phyloP scores from a whole-genome alignment of 2,888 invertebrate species.

The Stegana nigrithorax region DNA sequence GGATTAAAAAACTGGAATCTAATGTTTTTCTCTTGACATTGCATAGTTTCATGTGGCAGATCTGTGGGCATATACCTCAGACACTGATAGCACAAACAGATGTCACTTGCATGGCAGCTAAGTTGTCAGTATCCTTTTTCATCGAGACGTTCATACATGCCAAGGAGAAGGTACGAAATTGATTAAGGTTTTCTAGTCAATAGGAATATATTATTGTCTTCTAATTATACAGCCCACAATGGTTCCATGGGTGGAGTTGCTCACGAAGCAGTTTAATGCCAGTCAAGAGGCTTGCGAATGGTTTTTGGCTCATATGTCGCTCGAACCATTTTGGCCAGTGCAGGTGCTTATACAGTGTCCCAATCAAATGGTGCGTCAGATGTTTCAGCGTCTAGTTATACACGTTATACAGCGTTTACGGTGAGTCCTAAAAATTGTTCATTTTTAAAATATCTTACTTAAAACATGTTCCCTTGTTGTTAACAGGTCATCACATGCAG shows the following conservation, averaged over 20 bases:
- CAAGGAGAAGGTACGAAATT: conserved; percentile 83
- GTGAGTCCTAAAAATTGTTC: conserved; percentile 62
- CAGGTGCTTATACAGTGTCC: conserved; percentile 95
- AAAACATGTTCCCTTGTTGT: neutral
- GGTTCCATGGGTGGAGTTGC: conserved; percentile 95
- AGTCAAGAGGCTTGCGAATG: conserved; percentile 91
- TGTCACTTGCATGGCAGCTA: conserved; percentile 86
- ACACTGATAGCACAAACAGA: conserved; percentile 84
- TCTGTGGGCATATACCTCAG: conserved; percentile 93
- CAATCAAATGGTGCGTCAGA: conserved; percentile 95
- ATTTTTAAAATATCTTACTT: too few species aligned
- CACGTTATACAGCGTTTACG: conserved; percentile 92
- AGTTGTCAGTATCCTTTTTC: conserved; percentile 92
- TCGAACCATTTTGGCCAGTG: conserved; percentile 95
- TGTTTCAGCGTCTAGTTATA: conserved; percentile 95
- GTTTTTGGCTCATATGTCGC: conserved; percentile 93
- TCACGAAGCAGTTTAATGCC: conserved; percentile 94
- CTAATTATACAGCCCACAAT: conserved; percentile 87
- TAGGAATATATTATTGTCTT: too few species aligned
- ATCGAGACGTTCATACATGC: conserved; percentile 97
- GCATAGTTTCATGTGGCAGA: conserved; percentile 96
- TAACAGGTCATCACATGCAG: conserved; percentile 72
- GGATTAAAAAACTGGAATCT: neutral
- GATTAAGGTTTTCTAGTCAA: too few species aligned
- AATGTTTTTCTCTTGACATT: conserved; percentile 36